Base-by-base conservation (phyloP, 2,888 invertebrate species). In the Clepsis dumicolana region DNA sequence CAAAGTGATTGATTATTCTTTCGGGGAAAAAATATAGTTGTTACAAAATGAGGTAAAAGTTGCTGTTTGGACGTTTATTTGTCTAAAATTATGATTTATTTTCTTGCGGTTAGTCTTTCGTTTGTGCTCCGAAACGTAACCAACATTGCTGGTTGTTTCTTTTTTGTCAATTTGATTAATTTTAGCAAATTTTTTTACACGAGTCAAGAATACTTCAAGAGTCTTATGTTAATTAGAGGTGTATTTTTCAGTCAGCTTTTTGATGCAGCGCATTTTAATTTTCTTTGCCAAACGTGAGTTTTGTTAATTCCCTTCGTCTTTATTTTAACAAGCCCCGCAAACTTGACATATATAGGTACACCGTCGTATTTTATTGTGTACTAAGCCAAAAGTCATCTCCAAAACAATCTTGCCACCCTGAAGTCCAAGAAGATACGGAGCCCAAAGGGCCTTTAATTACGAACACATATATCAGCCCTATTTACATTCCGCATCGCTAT, bases 1-100 rank as follows among this genome's bases (percentile, higher is more conserved):
- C 81, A 83, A 38, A 38, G 69, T 90, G 90, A 91, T 91, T 90
- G 83, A 91, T 90, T 82, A 72, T 66, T 72, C 75, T 83, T 85
- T 79, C 80, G 76, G 71, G 79, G 86, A 86, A 86, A 72, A 80
- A 68, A 59, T 64, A 57, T 59, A 57, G 61, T 54, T 75, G 71
- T 71, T 66, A 71, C 53, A 21, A 63, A 63, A 56, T 48, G 56
- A 62, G 53, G 41, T 44, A 60, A 57, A 64, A 48, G 24, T 16
- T n/a, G 44, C 44, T 21, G 48, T 18, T 44, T 38, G 8, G 52
- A 64, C 44, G 38, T 64, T 64, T 68, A 64, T 68, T 68, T 64
- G 53, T 25, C 10, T 21, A 48, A n/a, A 54, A 48, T 21, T 57
- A 44, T 63, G 68, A 64, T 68, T 68, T 57, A 53, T 68, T 18